A percentile compares a stretch with the other conserved stretches of the same genome.
phyloP scores from a whole-genome alignment of 2,888 invertebrate genomes.

The Dimorphilus gyrociliatus region DNA sequence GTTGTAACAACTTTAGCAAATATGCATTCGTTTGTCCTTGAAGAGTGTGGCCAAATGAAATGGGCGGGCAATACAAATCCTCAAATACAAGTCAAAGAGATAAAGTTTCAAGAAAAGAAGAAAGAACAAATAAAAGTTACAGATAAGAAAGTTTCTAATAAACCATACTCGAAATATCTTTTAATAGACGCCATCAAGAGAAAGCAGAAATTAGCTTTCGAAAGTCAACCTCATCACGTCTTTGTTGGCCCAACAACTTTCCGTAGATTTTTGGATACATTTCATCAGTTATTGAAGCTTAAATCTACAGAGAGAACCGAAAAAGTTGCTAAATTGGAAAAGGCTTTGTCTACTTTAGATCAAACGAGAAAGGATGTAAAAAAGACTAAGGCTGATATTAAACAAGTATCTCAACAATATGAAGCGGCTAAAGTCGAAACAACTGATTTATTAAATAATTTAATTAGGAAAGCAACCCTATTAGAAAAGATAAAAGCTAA shows the following conservation, averaged over 20 bases:
- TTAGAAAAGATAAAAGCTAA: conserved; percentile 17
- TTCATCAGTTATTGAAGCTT: conserved; percentile 24
- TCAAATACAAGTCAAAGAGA: conserved; percentile 4
- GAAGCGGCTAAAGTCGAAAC: conserved; percentile 26
- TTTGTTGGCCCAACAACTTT: conserved; percentile 33
- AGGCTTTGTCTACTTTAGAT: conserved; percentile 33
- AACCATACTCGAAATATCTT: conserved; percentile 33
- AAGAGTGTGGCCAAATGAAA: conserved; percentile 32
- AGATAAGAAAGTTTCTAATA: conserved; percentile 23
- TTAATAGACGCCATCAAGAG: conserved; percentile 33
- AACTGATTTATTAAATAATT: conserved; percentile 18
- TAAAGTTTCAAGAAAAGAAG: conserved; percentile 29
- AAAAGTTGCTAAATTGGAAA: conserved; percentile 27
- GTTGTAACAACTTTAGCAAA: conserved; percentile 30
- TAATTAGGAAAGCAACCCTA: conserved; percentile 29
- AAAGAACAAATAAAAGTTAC: conserved; percentile 24
- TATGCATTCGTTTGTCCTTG: conserved; percentile 33
- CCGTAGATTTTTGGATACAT: conserved; percentile 30
- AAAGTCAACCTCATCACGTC: too few relatives aligned
- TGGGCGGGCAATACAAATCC: conserved; percentile 31
- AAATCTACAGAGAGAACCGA: conserved; percentile 28
- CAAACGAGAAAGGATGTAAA: conserved; percentile 30
- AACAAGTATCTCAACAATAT: conserved; percentile 23
- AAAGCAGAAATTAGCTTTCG: too few relatives aligned
- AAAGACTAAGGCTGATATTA: conserved; percentile 31